Base-by-base conservation (phyloP, 1,140 invertebrate species). In the Daktulosphaira vitifoliae region DNA sequence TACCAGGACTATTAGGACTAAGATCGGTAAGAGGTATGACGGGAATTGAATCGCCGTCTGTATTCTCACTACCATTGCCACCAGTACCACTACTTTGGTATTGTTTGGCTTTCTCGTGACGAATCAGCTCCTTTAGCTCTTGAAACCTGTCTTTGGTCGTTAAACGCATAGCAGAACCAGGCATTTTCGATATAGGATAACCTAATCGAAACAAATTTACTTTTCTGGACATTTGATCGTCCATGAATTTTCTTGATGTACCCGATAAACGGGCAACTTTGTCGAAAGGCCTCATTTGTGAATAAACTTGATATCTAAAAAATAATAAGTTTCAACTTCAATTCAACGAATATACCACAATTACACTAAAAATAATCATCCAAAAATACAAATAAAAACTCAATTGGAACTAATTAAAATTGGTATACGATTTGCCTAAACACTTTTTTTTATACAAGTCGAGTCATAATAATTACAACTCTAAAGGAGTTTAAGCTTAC, bases 231-330 rank as follows among this genome's bases (percentile, higher is more conserved):
- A 33, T 1, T 5, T 29, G 56, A 8, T 62, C 56, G n/a, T 62
- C 23, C 23, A 46, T 15, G 9, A 46, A 20, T 2, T 39, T 42
- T 6, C 56, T 18, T 11, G 39, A 20, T 2, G 42, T 15, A 8
- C 38, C 46, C 9, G 56, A n/a, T 25, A 62, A 7, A 33, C 56
- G 44, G 15, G 56, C 56, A 18, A 62, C 26, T 33, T 62, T 62
- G 11, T 62, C 56, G 15, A 62, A 62, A 1, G 56, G 56, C 44
- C 56, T 46, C 1, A 62, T 23, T 29, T 48, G 39, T 4, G 38
- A 7, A 25, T 22, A 62, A 15, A 62, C 9, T 8, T 46, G 53
- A 44, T 42, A 48, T 33, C 56, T 62, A 16, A 8, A 62, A 56
- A 44, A 3, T 18, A 9, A 37, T 37, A n/a, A 20, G 2, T n/a